Percentiles rank a stretch among this genome's conserved stretches.
These are phyloP conservation scores for Ptyas mucosa DNA, from an alignment of 2,113 vertebrate genomes.

Conservation along the genomic window DNA sequence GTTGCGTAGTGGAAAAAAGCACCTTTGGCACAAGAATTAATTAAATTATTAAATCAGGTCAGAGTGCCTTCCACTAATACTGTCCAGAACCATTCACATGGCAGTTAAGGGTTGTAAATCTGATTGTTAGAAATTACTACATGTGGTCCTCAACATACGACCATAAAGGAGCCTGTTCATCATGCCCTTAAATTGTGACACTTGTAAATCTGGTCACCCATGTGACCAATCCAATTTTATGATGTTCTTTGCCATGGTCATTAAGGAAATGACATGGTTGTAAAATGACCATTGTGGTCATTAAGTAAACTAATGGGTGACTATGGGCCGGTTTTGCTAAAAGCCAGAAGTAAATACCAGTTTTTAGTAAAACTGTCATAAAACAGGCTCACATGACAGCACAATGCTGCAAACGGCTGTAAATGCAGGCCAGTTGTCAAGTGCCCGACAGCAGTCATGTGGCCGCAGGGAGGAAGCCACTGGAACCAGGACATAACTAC, in stretches of 20 bases:
- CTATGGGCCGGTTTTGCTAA: background rate
- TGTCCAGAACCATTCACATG: background rate
- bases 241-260: background rate
- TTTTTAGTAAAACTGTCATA: background rate
- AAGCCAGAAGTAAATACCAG: background rate
- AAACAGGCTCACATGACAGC: background rate
- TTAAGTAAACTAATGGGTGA: background rate
- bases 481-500: background rate
- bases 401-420: background rate
- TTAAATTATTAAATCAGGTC: background rate
- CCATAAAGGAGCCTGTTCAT: background rate
- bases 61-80: background rate
- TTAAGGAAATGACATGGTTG: background rate
- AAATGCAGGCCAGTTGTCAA: background rate
- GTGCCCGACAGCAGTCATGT: background rate
- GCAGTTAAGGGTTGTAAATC: background rate
- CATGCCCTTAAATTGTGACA: background rate
- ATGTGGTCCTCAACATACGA: background rate
- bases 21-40: background rate
- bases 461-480: background rate
- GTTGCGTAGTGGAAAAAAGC: background rate
- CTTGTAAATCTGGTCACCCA: background rate
- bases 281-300: background rate
- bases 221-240: background rate
- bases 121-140: background rate